Base-by-base conservation (phyloP, 35 echinoderm and acorn worm genomes). In the Apostichopus japonicus region DNA sequence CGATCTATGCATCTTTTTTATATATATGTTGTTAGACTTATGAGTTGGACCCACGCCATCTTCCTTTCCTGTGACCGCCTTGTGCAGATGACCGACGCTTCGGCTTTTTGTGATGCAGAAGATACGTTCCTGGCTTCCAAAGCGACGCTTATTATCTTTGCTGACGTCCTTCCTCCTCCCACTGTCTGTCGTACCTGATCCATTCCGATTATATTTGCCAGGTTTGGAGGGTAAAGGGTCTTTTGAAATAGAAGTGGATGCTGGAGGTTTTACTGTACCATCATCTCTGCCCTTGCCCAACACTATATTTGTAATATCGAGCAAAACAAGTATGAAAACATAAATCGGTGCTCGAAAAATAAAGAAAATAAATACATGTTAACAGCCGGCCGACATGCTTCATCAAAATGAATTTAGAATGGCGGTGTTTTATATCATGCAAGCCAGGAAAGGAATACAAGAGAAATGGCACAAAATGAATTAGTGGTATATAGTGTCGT, bases 91-190 rank as follows among this genome's bases (percentile, higher is more conserved):
- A 67, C 23, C 2, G 25, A 67, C 86, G 15, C 62, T 89, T 2
- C 86, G 59, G 9, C 86, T 72, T 56, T 89, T 67, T 4, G 86
- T 89, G 63, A 89, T 89, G 86, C 86, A 89, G 65, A 89, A 89
- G 17, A 89, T 89, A 6, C 86, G 86, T 52, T 89, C 61, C 11
- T 72, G 86, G 51, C 86, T 73, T 57, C 81, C 81, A 84, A 57
- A 58, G 54, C 8, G 23, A 10, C 56, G 53, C 9, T 89, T 89
- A 8, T 62, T 5, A 8, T 54, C 56, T 52, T 56, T 63, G 11
- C 22, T 3, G 24, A 24, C 5, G 86, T 73, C 52, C 8, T 23
- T 53, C 13, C 24, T 19, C 0, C 72, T 54, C 9, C 71, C 86
- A 75, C 71, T 8, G 15, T 75, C 6, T 24, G 71, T 7, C 4